Evolutionary conservation across 2,113 vertebrate genomes (phyloP).

Genomic region (Notechis scutatus): DNA sequence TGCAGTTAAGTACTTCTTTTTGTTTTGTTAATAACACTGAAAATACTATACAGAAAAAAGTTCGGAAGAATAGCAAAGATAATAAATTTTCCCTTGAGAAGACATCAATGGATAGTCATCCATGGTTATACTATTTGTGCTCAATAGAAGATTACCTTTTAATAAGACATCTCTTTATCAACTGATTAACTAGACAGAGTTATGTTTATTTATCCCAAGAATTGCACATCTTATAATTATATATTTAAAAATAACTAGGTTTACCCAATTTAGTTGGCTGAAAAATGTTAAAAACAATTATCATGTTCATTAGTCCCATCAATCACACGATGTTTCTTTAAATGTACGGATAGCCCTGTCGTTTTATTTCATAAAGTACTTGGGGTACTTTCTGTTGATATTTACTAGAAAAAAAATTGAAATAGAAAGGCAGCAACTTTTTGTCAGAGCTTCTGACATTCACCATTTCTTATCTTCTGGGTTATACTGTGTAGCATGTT

Average conservation of each 20-base stretch:
- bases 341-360: not conserved
- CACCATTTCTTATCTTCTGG: conserved; percentile 54
- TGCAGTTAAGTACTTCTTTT: not conserved
- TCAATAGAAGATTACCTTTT: not conserved
- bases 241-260: not conserved
- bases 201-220: not conserved
- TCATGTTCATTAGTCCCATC: not conserved
- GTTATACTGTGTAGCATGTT: conserved; percentile 62
- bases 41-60: not conserved
- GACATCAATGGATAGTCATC: not conserved
- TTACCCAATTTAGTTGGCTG: not conserved
- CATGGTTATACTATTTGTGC: not conserved
- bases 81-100: not conserved
- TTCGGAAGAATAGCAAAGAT: not conserved
- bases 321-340: not conserved
- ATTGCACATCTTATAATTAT: not conserved
- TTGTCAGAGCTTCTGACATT: conserved; percentile 34
- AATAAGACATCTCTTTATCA: not conserved
- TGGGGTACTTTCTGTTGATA: not conserved
- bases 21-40: not conserved
- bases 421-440: not conserved
- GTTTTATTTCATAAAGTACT: not conserved
- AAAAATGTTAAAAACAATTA: not conserved
- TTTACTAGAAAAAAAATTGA: not conserved
- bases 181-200: not conserved